These are phyloP conservation scores for Lagopus leucura DNA, from an alignment of 2,113 vertebrate genomes.

Conservation along the genomic window DNA sequence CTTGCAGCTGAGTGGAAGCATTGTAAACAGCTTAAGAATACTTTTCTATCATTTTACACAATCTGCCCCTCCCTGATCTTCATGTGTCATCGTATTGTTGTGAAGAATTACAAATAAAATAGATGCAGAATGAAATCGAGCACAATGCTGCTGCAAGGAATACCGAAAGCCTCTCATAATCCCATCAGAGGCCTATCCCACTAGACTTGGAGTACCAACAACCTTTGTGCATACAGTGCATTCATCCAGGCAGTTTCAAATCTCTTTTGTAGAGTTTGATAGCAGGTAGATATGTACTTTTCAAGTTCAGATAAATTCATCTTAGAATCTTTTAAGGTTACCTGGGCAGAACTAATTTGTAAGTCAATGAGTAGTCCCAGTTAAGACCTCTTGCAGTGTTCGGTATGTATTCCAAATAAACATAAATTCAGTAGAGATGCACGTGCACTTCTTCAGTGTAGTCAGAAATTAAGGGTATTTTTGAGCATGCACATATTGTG, in stretches of 20 bases:
- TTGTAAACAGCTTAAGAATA: not conserved
- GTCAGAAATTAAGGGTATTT: not conserved
- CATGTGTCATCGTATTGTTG: not conserved
- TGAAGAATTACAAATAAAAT: not conserved
- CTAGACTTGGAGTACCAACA: not conserved
- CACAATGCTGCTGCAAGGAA: not conserved
- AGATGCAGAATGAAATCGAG: not conserved
- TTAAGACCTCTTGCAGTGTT: not conserved
- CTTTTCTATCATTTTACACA: not conserved
- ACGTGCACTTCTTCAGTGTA: not conserved
- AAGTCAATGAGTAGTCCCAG: not conserved
- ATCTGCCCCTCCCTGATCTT: not conserved
- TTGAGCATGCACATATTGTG: not conserved
- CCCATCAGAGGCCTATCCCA: accelerated
- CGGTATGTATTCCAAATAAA: constrained; percentile 15
- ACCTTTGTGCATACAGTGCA: not conserved
- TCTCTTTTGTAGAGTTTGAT: constrained; percentile 1
- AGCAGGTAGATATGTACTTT: not conserved
- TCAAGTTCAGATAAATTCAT: constrained; percentile 3
- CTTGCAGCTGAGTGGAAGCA: not conserved
- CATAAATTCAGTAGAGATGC: not conserved
- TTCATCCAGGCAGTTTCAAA: not conserved
- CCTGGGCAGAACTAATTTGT: not conserved
- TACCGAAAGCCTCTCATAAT: not conserved
- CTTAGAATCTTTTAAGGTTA: not conserved